A percentile compares a stretch with the other conserved stretches of the same genome.
Conservation (phyloP, 2,797 vertebrate genomes). For the Xiphorhynchus erythropygius region DNA sequence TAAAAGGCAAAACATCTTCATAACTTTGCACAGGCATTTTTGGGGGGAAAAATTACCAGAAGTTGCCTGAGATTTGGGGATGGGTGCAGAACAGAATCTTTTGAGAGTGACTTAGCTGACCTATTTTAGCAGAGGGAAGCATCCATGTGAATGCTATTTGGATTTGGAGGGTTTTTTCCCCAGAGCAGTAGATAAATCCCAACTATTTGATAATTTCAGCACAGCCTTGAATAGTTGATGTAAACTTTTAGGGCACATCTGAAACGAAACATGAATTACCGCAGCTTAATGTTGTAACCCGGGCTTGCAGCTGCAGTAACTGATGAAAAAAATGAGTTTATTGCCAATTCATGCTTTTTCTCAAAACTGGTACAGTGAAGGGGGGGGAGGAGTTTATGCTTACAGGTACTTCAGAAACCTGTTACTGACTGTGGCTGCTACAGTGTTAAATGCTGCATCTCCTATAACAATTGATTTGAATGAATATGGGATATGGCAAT, state of each 20-base stretch:
- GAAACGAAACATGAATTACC: background rate
- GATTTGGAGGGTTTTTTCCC: background rate
- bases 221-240: background rate
- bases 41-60: background rate
- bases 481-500: fast-evolving
- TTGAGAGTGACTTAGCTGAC: background rate
- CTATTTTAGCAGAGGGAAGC: background rate
- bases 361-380: fast-evolving
- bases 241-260: background rate
- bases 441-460: background rate
- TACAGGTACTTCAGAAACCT: fast-evolving
- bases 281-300: background rate
- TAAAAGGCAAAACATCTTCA: background rate
- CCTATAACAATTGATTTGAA: background rate
- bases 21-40: background rate
- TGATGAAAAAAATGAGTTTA: background rate
- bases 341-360: background rate
- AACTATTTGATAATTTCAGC: background rate
- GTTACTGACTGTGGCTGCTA: fast-evolving
- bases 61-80: too few relatives aligned
- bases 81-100: background rate
- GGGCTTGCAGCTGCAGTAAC: background rate
- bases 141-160: fast-evolving
- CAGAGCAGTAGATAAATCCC: background rate
- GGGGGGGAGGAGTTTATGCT: background rate